phyloP scores from a whole-genome alignment of 23 tunicate species.

The Trididemnum nubilum region DNA sequence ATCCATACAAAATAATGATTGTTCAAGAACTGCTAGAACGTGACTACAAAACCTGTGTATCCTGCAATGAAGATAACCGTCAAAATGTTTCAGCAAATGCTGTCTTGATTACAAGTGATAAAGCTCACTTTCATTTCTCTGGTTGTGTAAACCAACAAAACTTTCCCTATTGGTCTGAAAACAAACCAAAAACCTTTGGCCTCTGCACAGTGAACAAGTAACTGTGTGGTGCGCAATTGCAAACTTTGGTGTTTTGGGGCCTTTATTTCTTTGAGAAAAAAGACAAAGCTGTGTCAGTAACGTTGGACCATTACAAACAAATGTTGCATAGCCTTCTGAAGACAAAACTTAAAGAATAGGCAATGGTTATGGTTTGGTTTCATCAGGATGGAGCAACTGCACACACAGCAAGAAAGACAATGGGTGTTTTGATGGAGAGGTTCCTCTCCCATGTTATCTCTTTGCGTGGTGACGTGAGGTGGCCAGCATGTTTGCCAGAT shows the following conservation, averaged over 20 bases:
- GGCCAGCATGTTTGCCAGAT: conserved; percentile 40
- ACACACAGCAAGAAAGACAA: conserved; percentile 33
- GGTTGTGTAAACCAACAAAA: conserved; percentile 26
- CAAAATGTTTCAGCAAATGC: conserved; percentile 24
- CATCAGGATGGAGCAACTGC: conserved; percentile 34
- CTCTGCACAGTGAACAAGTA: conserved; percentile 30
- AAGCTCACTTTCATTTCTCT: conserved; percentile 32
- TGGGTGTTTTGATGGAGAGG: conserved; percentile 31
- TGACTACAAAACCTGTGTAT: conserved; percentile 26
- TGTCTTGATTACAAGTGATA: conserved; percentile 32
- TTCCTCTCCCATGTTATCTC: conserved; percentile 34
- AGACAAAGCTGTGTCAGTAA: conserved; percentile 10
- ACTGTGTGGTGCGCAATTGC: conserved; percentile 29
- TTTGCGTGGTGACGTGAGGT: conserved; percentile 26
- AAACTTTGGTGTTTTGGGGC: conserved; percentile 38
- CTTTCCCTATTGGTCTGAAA: conserved; percentile 25
- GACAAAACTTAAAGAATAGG: conserved; percentile 22
- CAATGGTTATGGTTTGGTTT: not conserved
- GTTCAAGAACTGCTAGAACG: conserved; percentile 35
- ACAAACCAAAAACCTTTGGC: conserved; percentile 22
- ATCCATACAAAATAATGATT: conserved; percentile 35
- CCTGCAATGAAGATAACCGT: conserved; percentile 21
- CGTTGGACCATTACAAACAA: conserved; percentile 27
- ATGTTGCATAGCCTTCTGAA: conserved; percentile 33
- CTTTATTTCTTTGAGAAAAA: conserved; percentile 16